These are phyloP conservation scores for Oenanthe oenanthe DNA, from an alignment of 2,113 vertebrate genomes.

Conservation along the genomic window DNA sequence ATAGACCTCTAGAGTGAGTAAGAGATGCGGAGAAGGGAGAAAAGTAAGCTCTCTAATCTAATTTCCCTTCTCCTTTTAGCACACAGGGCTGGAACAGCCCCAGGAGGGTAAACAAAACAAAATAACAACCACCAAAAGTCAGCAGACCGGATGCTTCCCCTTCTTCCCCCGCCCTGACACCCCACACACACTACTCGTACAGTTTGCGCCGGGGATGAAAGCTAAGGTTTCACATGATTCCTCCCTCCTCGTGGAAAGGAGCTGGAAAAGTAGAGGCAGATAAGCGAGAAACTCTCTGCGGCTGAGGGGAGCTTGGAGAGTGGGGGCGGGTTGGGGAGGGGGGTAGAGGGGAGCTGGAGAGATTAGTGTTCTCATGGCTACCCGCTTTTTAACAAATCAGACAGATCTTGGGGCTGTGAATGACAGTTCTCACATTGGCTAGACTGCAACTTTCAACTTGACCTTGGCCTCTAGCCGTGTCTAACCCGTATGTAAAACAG, in stretches of 20 bases:
- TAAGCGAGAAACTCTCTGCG: conserved; percentile 26
- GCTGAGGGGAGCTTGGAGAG: not conserved
- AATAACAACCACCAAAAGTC: conserved; percentile 1
- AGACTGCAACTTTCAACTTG: conserved; percentile 95
- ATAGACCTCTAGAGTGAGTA: not conserved
- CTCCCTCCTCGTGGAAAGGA: not conserved
- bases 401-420: conserved; percentile 74
- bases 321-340: not conserved
- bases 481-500: conserved; percentile 80
- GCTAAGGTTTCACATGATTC: conserved; percentile 27
- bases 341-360: not conserved
- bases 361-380: conserved; percentile 45
- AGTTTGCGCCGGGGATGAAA: conserved; percentile 14
- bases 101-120: conserved; percentile 48
- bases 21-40: not conserved
- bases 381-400: conserved; percentile 50
- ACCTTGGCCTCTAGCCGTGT: conserved; percentile 93
- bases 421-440: conserved; percentile 81
- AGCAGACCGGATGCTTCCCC: conserved; percentile 26
- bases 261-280: conserved; percentile 16
- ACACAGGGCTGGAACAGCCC: not conserved
- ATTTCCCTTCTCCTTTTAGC: not conserved
- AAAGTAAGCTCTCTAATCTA: not conserved
- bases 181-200: not conserved
- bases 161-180: not conserved